Percentiles rank a stretch among this genome's conserved stretches.
phyloP scores from a whole-genome alignment of 2,797 vertebrate species.

The Pangasius sanitwongsei region DNA sequence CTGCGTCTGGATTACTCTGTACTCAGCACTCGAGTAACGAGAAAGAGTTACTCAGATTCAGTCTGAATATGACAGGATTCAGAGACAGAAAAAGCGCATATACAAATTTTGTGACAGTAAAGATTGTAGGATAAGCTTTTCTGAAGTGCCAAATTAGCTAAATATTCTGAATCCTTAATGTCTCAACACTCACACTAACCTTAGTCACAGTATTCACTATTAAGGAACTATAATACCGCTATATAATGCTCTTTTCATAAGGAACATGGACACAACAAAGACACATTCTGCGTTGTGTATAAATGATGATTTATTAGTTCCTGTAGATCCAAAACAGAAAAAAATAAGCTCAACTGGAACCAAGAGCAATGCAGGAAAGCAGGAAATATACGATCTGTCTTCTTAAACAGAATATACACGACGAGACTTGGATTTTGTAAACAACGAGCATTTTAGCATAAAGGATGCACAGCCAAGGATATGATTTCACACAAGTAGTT shows the following conservation, averaged over 20 bases:
- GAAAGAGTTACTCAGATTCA: background rate
- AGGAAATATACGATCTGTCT: background rate
- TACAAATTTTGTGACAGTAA: background rate
- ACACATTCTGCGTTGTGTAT: constrained; percentile 9
- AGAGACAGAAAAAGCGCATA: background rate
- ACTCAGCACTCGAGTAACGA: constrained; percentile 10
- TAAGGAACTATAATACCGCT: background rate
- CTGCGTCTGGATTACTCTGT: constrained; percentile 22
- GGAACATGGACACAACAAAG: background rate
- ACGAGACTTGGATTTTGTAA: background rate
- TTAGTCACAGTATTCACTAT: background rate
- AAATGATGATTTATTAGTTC: background rate
- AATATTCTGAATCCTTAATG: background rate
- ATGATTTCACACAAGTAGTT: background rate
- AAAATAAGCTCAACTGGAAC: background rate
- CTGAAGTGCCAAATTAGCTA: background rate
- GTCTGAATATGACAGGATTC: background rate
- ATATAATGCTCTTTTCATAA: background rate
- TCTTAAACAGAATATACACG: background rate
- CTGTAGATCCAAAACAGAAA: background rate
- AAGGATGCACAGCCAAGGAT: background rate
- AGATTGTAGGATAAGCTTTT: background rate
- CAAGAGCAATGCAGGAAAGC: too few relatives aligned
- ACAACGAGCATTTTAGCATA: background rate
- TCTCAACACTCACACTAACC: constrained; percentile 3